These are phyloP conservation scores for Tetraneura akinire DNA, from an alignment of 1,140 invertebrate genomes.

Conservation along the genomic window DNA sequence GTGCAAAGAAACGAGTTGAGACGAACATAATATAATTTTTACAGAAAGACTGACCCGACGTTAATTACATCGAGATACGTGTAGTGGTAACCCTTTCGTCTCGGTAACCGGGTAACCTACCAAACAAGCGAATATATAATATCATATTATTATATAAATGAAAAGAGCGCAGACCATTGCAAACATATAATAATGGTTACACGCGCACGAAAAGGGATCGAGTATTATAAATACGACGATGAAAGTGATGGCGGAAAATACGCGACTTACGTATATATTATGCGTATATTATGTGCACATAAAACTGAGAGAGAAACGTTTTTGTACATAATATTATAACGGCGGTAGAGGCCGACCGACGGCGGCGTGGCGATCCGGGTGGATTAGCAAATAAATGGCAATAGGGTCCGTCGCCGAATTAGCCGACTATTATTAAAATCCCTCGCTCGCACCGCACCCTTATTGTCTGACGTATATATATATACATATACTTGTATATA, in stretches of 20 bases:
- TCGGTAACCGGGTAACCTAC: neutral
- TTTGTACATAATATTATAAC: neutral
- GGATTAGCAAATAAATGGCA: conserved; percentile 46
- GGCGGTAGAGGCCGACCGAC: neutral
- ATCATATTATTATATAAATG: neutral
- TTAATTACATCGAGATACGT: neutral
- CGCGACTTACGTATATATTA: too few relatives aligned
- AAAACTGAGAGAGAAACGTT: neutral
- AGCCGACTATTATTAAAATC: conserved; percentile 48
- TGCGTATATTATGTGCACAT: too few relatives aligned
- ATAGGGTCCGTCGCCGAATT: conserved; percentile 33
- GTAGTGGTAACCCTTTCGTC: neutral
- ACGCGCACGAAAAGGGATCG: neutral
- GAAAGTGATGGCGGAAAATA: too few relatives aligned
- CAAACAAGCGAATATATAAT: neutral
- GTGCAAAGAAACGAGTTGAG: too few relatives aligned
- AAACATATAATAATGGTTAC: neutral
- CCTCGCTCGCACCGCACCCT: neutral
- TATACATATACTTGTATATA: too few relatives aligned
- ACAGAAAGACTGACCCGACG: neutral
- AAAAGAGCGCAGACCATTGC: neutral
- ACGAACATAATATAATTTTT: neutral
- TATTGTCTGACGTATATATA: neutral
- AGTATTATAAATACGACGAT: neutral
- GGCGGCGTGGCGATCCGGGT: conserved; percentile 9